Evolutionary conservation across 2,888 invertebrate genomes (phyloP).

Genomic region (Chorisops tibialis): DNA sequence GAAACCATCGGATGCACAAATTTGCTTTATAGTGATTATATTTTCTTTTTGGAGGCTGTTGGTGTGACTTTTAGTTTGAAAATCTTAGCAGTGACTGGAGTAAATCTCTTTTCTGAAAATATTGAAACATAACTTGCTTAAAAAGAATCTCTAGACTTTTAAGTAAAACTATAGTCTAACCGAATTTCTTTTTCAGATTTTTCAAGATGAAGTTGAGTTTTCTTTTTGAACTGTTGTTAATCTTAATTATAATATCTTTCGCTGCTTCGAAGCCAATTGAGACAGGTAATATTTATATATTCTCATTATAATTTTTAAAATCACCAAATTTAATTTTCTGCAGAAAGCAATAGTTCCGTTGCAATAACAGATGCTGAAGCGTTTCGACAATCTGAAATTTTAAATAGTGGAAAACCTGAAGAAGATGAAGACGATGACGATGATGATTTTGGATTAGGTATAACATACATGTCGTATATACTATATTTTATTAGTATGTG

Average conservation of each 20-base stretch:
- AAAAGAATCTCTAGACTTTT: too few relatives aligned
- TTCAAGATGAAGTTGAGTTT: conserved; percentile 12
- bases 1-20: too few relatives aligned
- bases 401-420: not conserved
- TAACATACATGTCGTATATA: too few relatives aligned
- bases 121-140: too few relatives aligned
- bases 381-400: not conserved
- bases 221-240: conserved; percentile 5
- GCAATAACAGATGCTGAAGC: not conserved
- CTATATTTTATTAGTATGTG: too few relatives aligned
- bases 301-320: not conserved
- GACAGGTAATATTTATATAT: not conserved
- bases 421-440: conserved; percentile 9
- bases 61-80: too few relatives aligned
- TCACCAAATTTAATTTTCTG: not conserved
- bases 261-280: conserved; percentile 14
- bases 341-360: not conserved
- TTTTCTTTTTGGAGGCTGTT: too few relatives aligned
- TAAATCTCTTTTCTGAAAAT: too few relatives aligned
- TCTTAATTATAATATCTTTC: conserved; percentile 11
- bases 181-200: not conserved
- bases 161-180: too few relatives aligned
- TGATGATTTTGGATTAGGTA: conserved; percentile 17
- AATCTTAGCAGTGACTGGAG: too few relatives aligned
- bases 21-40: too few relatives aligned